A percentile compares a stretch with the other conserved stretches of the same genome.
Evolutionary conservation across 2,797 vertebrate species (phyloP).

Genomic region (Chlorospingus semifuscus): DNA sequence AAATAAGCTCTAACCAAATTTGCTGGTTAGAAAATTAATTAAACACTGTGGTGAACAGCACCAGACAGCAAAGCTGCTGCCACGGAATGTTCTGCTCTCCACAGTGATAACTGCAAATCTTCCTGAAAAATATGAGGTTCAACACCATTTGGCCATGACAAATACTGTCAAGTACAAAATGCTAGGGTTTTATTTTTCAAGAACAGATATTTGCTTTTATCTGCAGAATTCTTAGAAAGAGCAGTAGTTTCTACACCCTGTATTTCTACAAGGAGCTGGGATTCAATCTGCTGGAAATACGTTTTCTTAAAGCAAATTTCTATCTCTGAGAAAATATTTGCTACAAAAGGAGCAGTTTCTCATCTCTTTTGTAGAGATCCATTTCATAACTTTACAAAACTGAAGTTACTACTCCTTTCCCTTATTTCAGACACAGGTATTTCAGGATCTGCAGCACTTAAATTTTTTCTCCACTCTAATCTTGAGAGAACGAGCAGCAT

Average conservation of each 20-base stretch:
- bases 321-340: neutral
- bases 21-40: neutral
- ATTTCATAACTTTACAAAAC: neutral
- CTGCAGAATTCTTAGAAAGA: neutral
- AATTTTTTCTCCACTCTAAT: neutral
- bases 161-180: neutral
- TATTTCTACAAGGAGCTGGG: neutral
- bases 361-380: neutral
- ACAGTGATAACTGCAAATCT: neutral
- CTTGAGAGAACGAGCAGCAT: neutral
- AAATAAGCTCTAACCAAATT: neutral
- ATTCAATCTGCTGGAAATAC: neutral
- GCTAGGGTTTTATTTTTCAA: neutral
- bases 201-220: neutral
- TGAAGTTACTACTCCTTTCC: neutral
- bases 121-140: neutral
- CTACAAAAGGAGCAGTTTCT: neutral
- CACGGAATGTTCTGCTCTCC: neutral
- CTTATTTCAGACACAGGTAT: neutral
- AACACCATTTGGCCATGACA: neutral
- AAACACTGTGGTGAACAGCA: neutral
- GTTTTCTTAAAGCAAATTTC: neutral
- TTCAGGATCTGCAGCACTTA: neutral
- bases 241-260: neutral
- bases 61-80: neutral